phyloP scores from a whole-genome alignment of 2,888 invertebrate genomes.

The Horisme vitalbata region DNA sequence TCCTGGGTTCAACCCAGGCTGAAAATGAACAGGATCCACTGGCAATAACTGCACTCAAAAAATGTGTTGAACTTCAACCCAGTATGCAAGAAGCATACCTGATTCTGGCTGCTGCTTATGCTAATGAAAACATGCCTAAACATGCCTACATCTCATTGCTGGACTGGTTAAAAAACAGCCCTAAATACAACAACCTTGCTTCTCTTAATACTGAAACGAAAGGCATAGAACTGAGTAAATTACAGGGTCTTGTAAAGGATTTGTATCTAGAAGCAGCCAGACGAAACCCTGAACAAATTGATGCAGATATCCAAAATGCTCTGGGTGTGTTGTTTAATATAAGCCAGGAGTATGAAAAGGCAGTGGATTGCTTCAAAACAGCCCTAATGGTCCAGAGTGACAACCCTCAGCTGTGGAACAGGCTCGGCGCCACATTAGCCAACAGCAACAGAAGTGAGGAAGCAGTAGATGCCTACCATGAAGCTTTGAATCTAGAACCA shows the following conservation, averaged over 20 bases:
- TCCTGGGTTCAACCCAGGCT: slow-evolving; percentile 95
- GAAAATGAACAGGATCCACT: slow-evolving; percentile 98
- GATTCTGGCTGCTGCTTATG: slow-evolving; percentile 96
- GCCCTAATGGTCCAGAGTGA: slow-evolving; percentile 91
- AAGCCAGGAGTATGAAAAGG: slow-evolving; percentile 96
- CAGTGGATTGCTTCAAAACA: slow-evolving; percentile 96
- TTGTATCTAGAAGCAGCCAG: slow-evolving; percentile 91
- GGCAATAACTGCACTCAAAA: slow-evolving; percentile 95
- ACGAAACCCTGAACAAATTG: slow-evolving; percentile 87
- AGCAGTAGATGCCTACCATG: slow-evolving; percentile 97
- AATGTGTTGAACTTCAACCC: slow-evolving; percentile 91
- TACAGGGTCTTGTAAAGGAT: slow-evolving; percentile 86
- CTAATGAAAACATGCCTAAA: slow-evolving; percentile 96
- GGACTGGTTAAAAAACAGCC: slow-evolving; percentile 90
- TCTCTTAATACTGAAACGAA: slow-evolving; percentile 75
- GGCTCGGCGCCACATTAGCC: slow-evolving; percentile 97
- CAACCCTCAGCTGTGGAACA: slow-evolving; percentile 97
- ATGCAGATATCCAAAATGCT: slow-evolving; percentile 96
- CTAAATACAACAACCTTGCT: slow-evolving; percentile 90
- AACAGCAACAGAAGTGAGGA: slow-evolving; percentile 97
- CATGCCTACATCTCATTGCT: slow-evolving; percentile 93
- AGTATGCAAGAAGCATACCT: slow-evolving; percentile 92
- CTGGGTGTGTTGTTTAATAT: slow-evolving; percentile 97
- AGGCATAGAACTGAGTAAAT: slow-evolving; percentile 68
- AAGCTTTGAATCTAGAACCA: slow-evolving; percentile 94